Conservation (phyloP, 2,113 vertebrate species). For the Lophochroa leadbeateri region DNA sequence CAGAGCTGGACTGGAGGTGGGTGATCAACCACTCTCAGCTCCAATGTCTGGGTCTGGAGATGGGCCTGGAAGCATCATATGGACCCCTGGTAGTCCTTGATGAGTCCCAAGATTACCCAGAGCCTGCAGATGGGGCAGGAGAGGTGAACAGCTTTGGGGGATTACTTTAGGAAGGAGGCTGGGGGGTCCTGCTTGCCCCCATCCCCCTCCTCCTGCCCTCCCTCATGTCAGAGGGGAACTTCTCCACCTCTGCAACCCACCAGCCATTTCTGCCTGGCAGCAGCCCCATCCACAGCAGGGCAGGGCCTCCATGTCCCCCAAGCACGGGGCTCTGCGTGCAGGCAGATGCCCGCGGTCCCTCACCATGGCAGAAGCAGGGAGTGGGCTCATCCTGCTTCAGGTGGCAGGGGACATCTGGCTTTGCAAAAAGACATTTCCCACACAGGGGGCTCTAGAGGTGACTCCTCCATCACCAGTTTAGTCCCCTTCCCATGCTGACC, state of each 20-base stretch:
- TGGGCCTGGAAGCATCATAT: neutral
- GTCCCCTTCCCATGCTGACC: neutral
- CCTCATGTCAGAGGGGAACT: neutral
- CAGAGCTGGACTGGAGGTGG: neutral
- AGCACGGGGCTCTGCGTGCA: neutral
- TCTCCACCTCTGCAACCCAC: neutral
- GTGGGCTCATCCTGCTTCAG: neutral
- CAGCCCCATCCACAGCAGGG: neutral
- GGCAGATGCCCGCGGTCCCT: neutral
- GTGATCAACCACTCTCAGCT: neutral
- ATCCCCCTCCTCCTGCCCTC: neutral
- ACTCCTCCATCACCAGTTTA: neutral
- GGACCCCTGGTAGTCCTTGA: accelerated
- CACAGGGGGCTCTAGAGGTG: neutral
- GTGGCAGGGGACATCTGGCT: neutral
- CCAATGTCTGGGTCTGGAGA: accelerated
- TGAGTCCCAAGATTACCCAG: neutral
- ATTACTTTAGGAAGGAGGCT: neutral
- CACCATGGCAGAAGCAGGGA: accelerated
- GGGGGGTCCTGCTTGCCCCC: neutral
- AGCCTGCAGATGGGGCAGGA: neutral
- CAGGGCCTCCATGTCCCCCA: accelerated
- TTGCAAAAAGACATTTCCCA: neutral
- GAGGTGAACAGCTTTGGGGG: neutral
- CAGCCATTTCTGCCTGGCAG: neutral